Percentiles rank a stretch among this genome's conserved stretches.
These are phyloP conservation scores for Bombus impatiens DNA, from an alignment of 1,140 invertebrate species.

Conservation along the genomic window DNA sequence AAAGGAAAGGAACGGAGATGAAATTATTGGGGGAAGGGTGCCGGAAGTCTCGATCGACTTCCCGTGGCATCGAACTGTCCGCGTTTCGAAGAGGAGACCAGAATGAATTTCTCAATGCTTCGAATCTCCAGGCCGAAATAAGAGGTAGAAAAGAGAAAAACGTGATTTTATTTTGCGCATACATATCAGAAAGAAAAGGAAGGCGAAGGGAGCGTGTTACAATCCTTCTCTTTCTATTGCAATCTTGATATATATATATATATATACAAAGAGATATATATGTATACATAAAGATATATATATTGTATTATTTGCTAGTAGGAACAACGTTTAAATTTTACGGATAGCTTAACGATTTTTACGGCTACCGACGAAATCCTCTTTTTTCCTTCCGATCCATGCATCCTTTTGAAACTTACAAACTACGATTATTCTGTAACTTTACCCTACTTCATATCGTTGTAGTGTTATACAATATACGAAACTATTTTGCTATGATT, in stretches of 20 bases:
- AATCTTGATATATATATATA: slow-evolving; percentile 38
- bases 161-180: slow-evolving; percentile 43
- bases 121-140: slow-evolving; percentile 19
- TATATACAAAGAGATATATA: slow-evolving; percentile 52
- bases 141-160: slow-evolving; percentile 24
- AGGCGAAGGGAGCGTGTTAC: not conserved
- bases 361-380: slow-evolving; percentile 26
- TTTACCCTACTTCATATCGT: slow-evolving; percentile 48
- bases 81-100: not conserved
- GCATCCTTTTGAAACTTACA: slow-evolving; percentile 36
- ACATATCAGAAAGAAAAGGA: slow-evolving; percentile 39
- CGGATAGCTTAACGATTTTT: slow-evolving; percentile 36
- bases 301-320: slow-evolving; percentile 48
- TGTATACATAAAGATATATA: slow-evolving; percentile 46
- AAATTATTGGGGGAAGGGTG: not conserved
- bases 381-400: slow-evolving; percentile 37
- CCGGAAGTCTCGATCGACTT: slow-evolving; percentile 16
- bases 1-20: not conserved
- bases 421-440: slow-evolving; percentile 43
- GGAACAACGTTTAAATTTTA: slow-evolving; percentile 32
- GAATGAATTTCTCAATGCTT: slow-evolving; percentile 16
- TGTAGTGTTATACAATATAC: slow-evolving; percentile 52
- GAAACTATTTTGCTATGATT: slow-evolving; percentile 57
- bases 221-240: slow-evolving; percentile 11
- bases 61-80: not conserved